These are phyloP conservation scores for Bubalus kerabau DNA, from an alignment of 2,113 vertebrate species.

Conservation along the genomic window DNA sequence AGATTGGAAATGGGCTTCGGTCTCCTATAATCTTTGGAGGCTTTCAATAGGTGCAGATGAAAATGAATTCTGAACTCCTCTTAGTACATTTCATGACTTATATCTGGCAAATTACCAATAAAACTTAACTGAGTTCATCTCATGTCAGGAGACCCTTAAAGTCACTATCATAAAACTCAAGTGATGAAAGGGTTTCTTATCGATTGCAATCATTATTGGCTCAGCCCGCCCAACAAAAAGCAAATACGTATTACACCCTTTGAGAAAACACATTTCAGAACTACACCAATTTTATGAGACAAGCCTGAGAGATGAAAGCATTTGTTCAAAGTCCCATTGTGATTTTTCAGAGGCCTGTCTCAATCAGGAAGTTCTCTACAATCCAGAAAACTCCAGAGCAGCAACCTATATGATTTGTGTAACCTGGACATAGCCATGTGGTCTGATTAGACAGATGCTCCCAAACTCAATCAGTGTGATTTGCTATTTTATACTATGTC, in stretches of 20 bases:
- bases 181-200: constrained; percentile 80
- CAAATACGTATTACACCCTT: constrained; percentile 75
- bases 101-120: constrained; percentile 66
- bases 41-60: constrained; percentile 58
- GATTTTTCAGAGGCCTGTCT: constrained; percentile 65
- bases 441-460: constrained; percentile 68
- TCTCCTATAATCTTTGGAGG: constrained; percentile 36
- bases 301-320: constrained; percentile 74
- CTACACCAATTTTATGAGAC: constrained; percentile 77
- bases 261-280: constrained; percentile 81
- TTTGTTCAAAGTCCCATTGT: constrained; percentile 57
- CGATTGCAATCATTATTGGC: constrained; percentile 82
- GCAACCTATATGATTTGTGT: constrained; percentile 43
- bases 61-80: constrained; percentile 68
- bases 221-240: constrained; percentile 74
- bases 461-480: constrained; percentile 65
- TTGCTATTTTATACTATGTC: constrained; percentile 73
- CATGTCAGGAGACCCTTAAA: constrained; percentile 73
- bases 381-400: constrained; percentile 64
- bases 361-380: constrained; percentile 44
- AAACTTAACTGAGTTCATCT: constrained; percentile 75
- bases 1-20: constrained; percentile 31
- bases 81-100: constrained; percentile 68
- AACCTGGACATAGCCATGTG: constrained; percentile 48
- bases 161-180: constrained; percentile 75